phyloP scores from a whole-genome alignment of 2,888 invertebrate species.

The Steinernema hermaphroditum region DNA sequence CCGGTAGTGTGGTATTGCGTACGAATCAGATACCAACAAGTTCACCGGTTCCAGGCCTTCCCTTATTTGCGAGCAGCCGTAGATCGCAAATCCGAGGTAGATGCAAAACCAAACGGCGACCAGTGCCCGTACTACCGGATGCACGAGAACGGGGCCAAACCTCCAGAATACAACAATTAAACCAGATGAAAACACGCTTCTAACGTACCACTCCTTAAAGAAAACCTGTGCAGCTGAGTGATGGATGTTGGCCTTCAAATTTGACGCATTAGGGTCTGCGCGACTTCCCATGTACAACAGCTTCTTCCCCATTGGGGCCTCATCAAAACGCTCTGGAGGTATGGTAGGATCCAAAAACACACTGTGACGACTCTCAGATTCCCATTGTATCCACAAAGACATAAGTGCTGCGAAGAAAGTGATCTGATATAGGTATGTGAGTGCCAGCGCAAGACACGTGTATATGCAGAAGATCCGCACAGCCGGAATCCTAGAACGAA shows the following conservation, averaged over 20 bases:
- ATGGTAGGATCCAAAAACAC: constrained; percentile 47
- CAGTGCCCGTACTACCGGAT: constrained; percentile 59
- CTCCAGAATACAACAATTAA: constrained; percentile 33
- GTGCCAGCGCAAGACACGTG: constrained; percentile 70
- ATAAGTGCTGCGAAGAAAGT: constrained; percentile 65
- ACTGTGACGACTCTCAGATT: constrained; percentile 55
- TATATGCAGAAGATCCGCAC: constrained; percentile 93
- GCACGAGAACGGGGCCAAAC: constrained; percentile 65
- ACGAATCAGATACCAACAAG: constrained; percentile 62
- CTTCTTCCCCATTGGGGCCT: constrained; percentile 33
- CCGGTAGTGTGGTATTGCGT: constrained; percentile 64
- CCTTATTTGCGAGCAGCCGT: constrained; percentile 61
- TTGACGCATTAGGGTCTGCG: constrained; percentile 40
- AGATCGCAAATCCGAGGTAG: constrained; percentile 61
- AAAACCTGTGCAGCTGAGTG: constrained; percentile 55
- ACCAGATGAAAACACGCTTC: not conserved
- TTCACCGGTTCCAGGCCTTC: constrained; percentile 63
- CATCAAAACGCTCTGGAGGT: constrained; percentile 37
- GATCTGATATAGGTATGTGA: constrained; percentile 65
- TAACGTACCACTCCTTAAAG: constrained; percentile 57
- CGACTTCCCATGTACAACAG: constrained; percentile 50
- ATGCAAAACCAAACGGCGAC: constrained; percentile 61
- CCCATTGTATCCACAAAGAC: constrained; percentile 58
- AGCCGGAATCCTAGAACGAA: constrained; percentile 76
- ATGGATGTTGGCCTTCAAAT: constrained; percentile 44